A percentile compares a stretch with the other conserved stretches of the same genome.
Conservation (phyloP, 37 sponge, comb jelly and placozoan genomes). For the Spongia lamella region DNA sequence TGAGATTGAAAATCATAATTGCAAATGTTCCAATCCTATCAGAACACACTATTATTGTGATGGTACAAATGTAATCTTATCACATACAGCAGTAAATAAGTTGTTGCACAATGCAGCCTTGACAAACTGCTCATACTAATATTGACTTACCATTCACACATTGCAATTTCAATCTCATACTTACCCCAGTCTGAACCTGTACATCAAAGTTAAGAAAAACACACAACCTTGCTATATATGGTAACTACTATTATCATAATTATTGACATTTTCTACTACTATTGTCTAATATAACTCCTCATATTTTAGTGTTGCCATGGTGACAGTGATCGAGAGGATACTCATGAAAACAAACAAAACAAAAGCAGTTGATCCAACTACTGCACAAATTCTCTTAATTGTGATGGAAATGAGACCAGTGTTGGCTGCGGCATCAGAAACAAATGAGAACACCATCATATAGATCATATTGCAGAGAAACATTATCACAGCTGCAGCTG, state of each 20-base stretch:
- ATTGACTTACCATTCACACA: constrained; percentile 62
- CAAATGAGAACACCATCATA: constrained; percentile 43
- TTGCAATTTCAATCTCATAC: constrained; percentile 52
- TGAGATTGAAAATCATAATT: no score
- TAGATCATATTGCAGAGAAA: constrained; percentile 35
- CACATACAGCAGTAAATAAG: no score
- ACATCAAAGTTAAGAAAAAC: background rate
- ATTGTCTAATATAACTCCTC: no score
- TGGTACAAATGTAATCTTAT: no score
- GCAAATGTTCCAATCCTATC: no score
- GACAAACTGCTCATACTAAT: no score
- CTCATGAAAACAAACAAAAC: background rate
- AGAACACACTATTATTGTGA: no score
- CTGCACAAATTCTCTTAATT: constrained; percentile 28
- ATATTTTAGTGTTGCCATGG: no score
- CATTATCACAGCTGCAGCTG: constrained; percentile 57
- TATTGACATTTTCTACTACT: no score
- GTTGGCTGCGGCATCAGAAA: background rate
- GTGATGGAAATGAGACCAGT: background rate
- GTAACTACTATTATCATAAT: background rate
- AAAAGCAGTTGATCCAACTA: constrained; percentile 16
- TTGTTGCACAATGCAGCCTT: no score
- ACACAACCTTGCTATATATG: background rate
- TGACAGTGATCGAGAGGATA: no score
- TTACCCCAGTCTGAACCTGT: constrained; percentile 41